phyloP scores from a whole-genome alignment of 2,797 vertebrate species.

The Sternarchorhynchus goeldii region DNA sequence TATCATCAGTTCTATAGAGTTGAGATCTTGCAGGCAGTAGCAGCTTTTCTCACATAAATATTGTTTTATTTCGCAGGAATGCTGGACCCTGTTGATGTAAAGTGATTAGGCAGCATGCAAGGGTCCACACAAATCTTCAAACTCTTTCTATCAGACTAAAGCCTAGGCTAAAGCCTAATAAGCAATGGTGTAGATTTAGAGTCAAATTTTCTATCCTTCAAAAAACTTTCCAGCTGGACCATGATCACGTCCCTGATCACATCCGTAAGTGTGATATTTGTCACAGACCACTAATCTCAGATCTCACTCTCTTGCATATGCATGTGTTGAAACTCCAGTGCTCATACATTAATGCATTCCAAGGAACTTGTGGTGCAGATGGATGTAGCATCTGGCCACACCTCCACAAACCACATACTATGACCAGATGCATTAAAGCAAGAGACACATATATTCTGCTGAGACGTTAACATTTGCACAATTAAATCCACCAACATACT shows the following conservation, averaged over 20 bases:
- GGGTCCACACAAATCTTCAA: too few relatives aligned
- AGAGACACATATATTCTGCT: neutral
- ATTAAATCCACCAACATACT: neutral
- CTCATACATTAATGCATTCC: conserved; percentile 60
- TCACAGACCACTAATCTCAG: conserved; percentile 19
- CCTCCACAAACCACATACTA: neutral
- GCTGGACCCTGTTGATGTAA: neutral
- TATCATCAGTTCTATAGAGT: neutral
- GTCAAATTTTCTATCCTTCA: neutral
- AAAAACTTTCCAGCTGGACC: conserved; percentile 25
- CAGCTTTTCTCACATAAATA: neutral
- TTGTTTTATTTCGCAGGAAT: neutral
- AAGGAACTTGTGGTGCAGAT: conserved; percentile 4
- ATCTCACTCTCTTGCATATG: conserved; percentile 27
- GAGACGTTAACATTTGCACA: neutral
- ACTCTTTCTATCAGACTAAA: neutral
- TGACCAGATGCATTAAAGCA: neutral
- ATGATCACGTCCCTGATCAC: conserved; percentile 35
- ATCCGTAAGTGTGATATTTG: conserved; percentile 58
- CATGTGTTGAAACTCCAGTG: conserved; percentile 44
- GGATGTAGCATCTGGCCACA: conserved; percentile 14
- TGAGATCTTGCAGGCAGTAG: conserved; percentile 3
- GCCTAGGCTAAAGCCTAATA: neutral
- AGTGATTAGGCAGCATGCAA: too few relatives aligned
- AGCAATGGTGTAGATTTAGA: neutral